Evolutionary conservation across 2,888 invertebrate species (phyloP).

Genomic region (Matsumyia berberina): DNA sequence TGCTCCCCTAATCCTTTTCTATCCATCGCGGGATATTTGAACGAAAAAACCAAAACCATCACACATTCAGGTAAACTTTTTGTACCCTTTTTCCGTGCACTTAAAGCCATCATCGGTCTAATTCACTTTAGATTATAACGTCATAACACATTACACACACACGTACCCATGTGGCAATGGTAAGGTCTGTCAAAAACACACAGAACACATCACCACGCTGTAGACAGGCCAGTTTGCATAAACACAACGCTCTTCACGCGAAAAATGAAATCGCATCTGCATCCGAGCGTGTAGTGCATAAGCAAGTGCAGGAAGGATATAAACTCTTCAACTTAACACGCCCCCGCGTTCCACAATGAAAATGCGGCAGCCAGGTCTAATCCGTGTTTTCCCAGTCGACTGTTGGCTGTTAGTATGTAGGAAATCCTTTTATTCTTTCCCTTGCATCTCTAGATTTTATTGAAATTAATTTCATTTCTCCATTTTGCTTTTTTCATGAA

Average conservation of each 20-base stretch:
- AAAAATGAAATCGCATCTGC: neutral
- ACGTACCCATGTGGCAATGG: neutral
- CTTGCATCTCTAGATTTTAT: conserved; percentile 22
- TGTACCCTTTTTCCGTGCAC: conserved; percentile 3
- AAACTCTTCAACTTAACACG: conserved; percentile 32
- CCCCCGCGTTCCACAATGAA: conserved; percentile 15
- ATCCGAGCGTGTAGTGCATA: conserved; percentile 5
- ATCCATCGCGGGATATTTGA: neutral
- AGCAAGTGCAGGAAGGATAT: conserved; percentile 1
- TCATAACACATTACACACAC: neutral
- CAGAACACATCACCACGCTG: neutral
- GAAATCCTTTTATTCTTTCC: conserved; percentile 16
- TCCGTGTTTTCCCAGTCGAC: conserved; percentile 15
- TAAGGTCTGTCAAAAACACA: neutral
- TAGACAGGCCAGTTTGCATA: conserved; percentile 8
- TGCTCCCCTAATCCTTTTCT: no score
- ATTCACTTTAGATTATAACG: conserved; percentile 23
- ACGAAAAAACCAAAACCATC: neutral
- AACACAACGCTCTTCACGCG: conserved; percentile 24
- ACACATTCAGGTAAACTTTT: conserved; percentile 16
- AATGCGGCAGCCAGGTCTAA: conserved; percentile 30
- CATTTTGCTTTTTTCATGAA: conserved; percentile 2
- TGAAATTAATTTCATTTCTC: conserved; percentile 38
- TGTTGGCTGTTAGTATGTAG: neutral
- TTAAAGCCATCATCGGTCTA: conserved; percentile 20